Conservation (phyloP, 2,113 vertebrate genomes). For the Candoia aspera region DNA sequence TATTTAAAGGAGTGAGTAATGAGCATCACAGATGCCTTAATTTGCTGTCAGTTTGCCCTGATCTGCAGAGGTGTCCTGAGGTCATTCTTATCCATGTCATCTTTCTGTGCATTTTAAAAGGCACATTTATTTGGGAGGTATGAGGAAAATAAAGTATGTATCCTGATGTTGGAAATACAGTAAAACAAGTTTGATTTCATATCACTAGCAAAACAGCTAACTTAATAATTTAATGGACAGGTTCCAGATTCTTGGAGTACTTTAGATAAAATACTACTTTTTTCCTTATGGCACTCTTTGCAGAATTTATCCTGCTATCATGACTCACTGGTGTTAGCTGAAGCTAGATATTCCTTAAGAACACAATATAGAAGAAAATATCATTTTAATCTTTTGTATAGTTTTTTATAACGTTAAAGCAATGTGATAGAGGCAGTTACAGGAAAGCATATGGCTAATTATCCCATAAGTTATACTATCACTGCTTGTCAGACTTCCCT, state of each 20-base stretch:
- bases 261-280: neutral
- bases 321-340: neutral
- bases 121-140: neutral
- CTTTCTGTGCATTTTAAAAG: neutral
- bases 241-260: constrained; percentile 3
- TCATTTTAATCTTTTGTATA: constrained; percentile 14
- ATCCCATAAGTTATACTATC: neutral
- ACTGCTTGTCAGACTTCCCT: constrained; percentile 1
- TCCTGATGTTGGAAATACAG: neutral
- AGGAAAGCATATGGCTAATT: neutral
- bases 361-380: neutral
- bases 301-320: neutral
- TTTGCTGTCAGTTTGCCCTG: neutral
- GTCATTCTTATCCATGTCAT: neutral
- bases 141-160: neutral
- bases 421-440: constrained; percentile 29
- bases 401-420: neutral
- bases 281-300: neutral
- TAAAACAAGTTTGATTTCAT: neutral
- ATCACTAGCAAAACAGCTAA: neutral
- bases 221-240: neutral
- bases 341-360: neutral
- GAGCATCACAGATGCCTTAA: neutral
- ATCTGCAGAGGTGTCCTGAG: neutral
- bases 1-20: neutral